Base-by-base conservation (phyloP, 30 jellyfish, hydroid and myxozoan genomes). In the Sanderia malayensis region DNA sequence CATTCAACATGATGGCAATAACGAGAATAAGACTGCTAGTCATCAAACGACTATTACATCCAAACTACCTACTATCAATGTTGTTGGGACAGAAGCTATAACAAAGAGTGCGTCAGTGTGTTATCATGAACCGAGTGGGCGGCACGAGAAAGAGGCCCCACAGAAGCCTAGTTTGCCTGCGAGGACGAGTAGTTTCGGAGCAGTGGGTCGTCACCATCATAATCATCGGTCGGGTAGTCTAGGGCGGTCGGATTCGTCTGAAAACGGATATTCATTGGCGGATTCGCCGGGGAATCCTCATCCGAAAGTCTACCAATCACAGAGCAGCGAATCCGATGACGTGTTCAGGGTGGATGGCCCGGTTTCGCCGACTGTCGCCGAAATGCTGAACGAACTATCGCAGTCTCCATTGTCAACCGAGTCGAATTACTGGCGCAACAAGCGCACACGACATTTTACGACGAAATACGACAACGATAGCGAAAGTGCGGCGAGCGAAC, bases 191-290 rank as follows among this genome's bases (percentile, higher is more conserved):
- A 82, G 94, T 59, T 70, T 67, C 15, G 84, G 86, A 27, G 94
- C 94, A 0, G 94, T 82, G 11, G 67, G 70, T 63, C 86, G 94
- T n/a, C 94, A 67, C 31, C n/a, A n/a, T n/a, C n/a, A n/a, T n/a
- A n/a, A n/a, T n/a, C n/a, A n/a, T n/a, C 76, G 46, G 30, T 79
- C 68, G 0, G 58, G 61, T 8, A 45, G 80, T 22, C 80, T 82
- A 7, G 73, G 79, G 58, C 76, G 94, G 18, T 67, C 85, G 10
- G n/a, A n/a, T n/a, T 78, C 78, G 11, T 27, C 82, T 2, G 92
- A 67, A 15, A 46, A 55, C 28, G 49, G 76, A 7, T 53, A 61
- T 29, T 44, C 77, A 22, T 44, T 71, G 6, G 21, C 55, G 33
- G 27, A 33, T 20, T 44, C 78, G 6, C 11, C 55, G 33, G 27